phyloP scores from a whole-genome alignment of 2,888 invertebrate species.

The Himalopsyche japonica region DNA sequence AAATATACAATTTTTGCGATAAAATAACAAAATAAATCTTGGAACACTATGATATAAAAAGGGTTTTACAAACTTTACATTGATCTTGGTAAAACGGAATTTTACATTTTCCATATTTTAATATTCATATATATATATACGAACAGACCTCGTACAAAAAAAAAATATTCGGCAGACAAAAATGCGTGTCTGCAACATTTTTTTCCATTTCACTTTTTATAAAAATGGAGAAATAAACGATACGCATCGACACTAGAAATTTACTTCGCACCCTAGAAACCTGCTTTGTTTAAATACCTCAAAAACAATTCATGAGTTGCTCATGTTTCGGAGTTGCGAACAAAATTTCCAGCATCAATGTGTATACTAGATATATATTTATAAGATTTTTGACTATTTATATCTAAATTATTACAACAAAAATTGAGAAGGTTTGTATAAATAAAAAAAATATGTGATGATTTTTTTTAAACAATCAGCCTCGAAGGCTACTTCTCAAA shows the following conservation, averaged over 20 bases:
- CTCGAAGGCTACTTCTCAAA: background rate
- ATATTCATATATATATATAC: background rate
- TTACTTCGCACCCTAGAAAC: too few relatives aligned
- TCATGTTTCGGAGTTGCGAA: too few relatives aligned
- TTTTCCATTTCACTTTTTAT: background rate
- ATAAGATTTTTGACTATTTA: background rate
- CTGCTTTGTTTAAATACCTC: too few relatives aligned
- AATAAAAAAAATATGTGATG: background rate
- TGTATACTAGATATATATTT: background rate
- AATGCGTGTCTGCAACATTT: background rate
- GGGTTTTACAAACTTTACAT: background rate
- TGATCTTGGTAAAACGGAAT: background rate
- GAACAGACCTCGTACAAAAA: background rate
- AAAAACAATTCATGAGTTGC: too few relatives aligned
- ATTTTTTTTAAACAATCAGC: background rate
- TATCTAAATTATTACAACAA: background rate
- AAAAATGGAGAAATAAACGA: background rate
- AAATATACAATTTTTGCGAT: background rate
- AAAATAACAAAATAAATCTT: slow-evolving; percentile 15
- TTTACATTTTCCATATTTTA: background rate
- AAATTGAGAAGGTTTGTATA: background rate
- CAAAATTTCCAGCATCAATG: too few relatives aligned
- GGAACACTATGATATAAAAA: slow-evolving; percentile 1
- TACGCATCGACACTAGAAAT: background rate
- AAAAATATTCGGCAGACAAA: background rate